Percentiles rank a stretch among this genome's conserved stretches.
Conservation (phyloP, 2,113 vertebrate species). For the Dromiciops gliroides region DNA sequence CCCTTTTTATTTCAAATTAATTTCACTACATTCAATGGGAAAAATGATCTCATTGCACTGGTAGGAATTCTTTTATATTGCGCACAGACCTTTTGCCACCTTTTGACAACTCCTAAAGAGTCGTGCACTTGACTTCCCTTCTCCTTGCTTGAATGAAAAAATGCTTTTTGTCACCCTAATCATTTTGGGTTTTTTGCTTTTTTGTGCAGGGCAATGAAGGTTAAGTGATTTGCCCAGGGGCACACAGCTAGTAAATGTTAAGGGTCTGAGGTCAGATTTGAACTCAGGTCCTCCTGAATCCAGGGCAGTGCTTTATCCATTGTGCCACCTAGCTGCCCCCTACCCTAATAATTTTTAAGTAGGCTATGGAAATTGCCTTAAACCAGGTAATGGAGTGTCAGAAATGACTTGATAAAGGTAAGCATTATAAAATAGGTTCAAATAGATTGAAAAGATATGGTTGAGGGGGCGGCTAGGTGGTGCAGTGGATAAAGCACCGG, state of each 20-base stretch:
- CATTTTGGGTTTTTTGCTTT: too few relatives aligned
- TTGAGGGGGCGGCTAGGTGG: too few relatives aligned
- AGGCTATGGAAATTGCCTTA: too few relatives aligned
- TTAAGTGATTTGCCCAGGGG: too few relatives aligned
- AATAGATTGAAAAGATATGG: neutral
- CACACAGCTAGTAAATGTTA: too few relatives aligned
- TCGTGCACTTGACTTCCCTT: neutral
- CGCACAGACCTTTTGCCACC: neutral
- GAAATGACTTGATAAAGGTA: neutral
- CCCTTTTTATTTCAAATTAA: neutral
- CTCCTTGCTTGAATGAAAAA: neutral
- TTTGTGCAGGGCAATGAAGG: too few relatives aligned
- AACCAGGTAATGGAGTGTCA: neutral
- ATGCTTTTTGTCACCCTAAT: neutral
- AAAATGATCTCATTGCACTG: neutral
- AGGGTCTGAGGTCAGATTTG: too few relatives aligned
- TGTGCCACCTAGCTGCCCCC: too few relatives aligned
- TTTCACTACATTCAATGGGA: neutral
- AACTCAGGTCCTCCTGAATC: too few relatives aligned
- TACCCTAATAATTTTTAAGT: too few relatives aligned
- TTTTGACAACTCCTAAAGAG: neutral
- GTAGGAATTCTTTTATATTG: neutral
- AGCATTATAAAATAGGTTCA: neutral
- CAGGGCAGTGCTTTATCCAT: too few relatives aligned
- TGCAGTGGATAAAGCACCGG: too few relatives aligned